Conservation (phyloP, 2,113 vertebrate genomes). For the Passerina amoena region DNA sequence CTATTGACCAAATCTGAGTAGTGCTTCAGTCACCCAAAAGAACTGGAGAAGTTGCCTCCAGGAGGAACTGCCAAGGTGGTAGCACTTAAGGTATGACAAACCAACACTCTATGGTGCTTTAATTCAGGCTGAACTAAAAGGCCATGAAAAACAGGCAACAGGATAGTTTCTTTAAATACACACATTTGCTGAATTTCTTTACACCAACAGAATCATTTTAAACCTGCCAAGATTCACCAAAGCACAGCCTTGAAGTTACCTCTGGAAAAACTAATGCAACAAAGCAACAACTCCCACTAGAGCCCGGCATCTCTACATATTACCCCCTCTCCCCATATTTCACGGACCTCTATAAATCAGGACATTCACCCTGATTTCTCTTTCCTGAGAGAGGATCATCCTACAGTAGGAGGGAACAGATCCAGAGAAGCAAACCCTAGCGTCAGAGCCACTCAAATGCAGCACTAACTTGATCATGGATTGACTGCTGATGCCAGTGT, state of each 20-base stretch:
- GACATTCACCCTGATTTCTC: not conserved
- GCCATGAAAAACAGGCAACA: not conserved
- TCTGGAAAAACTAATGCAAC: not conserved
- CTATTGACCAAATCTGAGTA: not conserved
- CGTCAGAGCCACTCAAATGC: not conserved
- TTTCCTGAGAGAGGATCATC: not conserved
- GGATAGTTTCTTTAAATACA: not conserved
- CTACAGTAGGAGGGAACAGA: not conserved
- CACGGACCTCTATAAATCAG: not conserved
- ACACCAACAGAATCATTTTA: not conserved
- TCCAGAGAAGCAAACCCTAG: not conserved
- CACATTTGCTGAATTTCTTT: not conserved
- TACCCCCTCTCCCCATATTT: not conserved
- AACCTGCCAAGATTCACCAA: not conserved
- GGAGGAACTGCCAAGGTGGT: not conserved
- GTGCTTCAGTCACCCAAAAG: not conserved
- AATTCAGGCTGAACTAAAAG: not conserved
- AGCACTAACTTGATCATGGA: not conserved
- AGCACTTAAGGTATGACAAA: not conserved
- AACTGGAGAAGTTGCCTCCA: not conserved
- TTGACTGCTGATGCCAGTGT: not conserved
- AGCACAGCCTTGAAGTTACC: not conserved
- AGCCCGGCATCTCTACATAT: not conserved
- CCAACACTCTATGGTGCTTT: not conserved
- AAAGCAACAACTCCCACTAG: not conserved